These are phyloP conservation scores for Tetramorium simillimum DNA, from an alignment of 1,140 invertebrate genomes.

Conservation along the genomic window DNA sequence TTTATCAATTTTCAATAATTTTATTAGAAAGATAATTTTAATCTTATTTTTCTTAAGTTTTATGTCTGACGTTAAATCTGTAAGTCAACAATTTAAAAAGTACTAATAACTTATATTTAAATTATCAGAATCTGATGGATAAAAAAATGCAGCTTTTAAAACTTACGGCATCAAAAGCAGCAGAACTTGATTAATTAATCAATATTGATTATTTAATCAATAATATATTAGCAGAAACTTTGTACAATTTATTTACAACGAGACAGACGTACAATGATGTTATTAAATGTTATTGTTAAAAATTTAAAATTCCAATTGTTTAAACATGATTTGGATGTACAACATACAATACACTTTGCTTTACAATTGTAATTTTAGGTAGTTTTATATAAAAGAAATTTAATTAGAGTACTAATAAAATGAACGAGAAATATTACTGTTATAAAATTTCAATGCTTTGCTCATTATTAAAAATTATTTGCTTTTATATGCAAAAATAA, in stretches of 20 bases:
- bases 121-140: not conserved
- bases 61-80: not conserved
- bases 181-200: constrained; percentile 9
- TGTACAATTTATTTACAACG: not conserved
- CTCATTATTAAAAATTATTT: constrained; percentile 30
- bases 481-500: constrained; percentile 6
- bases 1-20: not conserved
- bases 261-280: not conserved
- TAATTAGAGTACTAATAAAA: not conserved
- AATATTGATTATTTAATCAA: constrained; percentile 16
- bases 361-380: constrained; percentile 32
- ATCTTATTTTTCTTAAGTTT: not conserved
- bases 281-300: constrained; percentile 17
- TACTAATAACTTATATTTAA: not conserved
- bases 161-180: not conserved
- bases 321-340: constrained; percentile 3
- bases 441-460: not conserved
- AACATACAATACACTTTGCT: not conserved
- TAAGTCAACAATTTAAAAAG: not conserved
- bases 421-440: not conserved
- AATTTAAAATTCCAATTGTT: constrained; percentile 4
- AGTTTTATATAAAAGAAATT: not conserved
- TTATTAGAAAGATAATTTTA: not conserved
- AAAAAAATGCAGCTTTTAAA: not conserved
- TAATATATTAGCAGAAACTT: constrained; percentile 3